Evolutionary conservation across 2,888 invertebrate species (phyloP).

Genomic region (Petrolisthes manimaculis): DNA sequence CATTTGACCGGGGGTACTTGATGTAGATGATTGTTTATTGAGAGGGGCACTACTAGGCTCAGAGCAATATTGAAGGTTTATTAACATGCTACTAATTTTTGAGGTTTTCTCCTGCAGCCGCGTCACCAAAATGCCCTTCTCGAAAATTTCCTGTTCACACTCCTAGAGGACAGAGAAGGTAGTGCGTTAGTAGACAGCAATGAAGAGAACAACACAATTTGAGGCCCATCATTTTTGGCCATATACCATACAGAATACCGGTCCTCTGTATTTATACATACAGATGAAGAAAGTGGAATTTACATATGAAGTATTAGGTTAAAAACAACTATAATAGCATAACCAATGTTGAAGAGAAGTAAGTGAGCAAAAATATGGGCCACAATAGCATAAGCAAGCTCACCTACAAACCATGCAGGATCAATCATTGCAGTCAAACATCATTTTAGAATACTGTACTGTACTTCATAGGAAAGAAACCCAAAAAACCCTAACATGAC

Average conservation of each 20-base stretch:
- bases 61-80: slow-evolving; percentile 79
- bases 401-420: slow-evolving; percentile 41
- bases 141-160: slow-evolving; percentile 94
- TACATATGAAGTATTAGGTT: not conserved
- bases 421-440: slow-evolving; percentile 33
- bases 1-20: slow-evolving; percentile 38
- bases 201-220: slow-evolving; percentile 32
- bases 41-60: slow-evolving; percentile 34
- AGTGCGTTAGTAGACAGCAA: slow-evolving; percentile 63
- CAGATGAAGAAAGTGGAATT: too few species aligned
- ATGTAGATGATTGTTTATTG: slow-evolving; percentile 27
- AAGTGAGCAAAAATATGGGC: slow-evolving; percentile 45
- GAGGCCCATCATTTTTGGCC: slow-evolving; percentile 29
- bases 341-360: not conserved
- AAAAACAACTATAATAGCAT: not conserved
- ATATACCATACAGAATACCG: not conserved
- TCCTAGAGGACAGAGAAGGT: slow-evolving; percentile 75
- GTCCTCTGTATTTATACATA: not conserved
- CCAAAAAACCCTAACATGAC: not conserved
- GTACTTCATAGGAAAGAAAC: not conserved
- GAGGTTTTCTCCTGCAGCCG: slow-evolving; percentile 94
- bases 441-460: too few species aligned
- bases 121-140: slow-evolving; percentile 95
- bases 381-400: slow-evolving; percentile 47
- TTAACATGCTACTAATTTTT: slow-evolving; percentile 93